Conservation (phyloP, 2,113 vertebrate genomes). For the Leucopternis melanops region DNA sequence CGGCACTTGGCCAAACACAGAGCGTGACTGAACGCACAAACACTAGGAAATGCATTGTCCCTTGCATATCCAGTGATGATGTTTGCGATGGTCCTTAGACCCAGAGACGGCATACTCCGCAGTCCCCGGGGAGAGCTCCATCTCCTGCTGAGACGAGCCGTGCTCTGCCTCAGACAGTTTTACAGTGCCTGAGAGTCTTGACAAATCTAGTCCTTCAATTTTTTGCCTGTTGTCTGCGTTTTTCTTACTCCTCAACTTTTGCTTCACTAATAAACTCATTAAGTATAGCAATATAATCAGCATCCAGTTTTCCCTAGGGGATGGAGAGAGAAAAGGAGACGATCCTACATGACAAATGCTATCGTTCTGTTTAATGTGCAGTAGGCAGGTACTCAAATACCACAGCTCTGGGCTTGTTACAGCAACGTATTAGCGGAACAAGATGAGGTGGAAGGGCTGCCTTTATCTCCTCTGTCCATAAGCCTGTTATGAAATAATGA, state of each 20-base stretch:
- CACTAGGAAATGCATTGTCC: neutral
- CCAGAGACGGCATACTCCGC: neutral
- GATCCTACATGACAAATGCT: neutral
- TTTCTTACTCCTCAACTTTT: neutral
- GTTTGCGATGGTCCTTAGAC: neutral
- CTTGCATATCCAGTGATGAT: neutral
- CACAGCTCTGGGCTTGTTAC: neutral
- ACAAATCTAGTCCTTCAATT: neutral
- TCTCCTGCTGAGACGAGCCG: neutral
- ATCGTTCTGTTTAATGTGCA: neutral
- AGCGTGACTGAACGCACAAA: neutral
- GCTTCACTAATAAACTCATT: constrained; percentile 1
- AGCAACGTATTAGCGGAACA: neutral
- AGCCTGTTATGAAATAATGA: neutral
- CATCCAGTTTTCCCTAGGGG: neutral
- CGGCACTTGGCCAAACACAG: neutral
- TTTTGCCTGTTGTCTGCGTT: neutral
- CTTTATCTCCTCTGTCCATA: neutral
- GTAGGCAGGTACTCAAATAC: neutral
- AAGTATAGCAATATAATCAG: neutral
- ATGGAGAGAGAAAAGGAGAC: neutral
- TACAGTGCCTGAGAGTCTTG: neutral
- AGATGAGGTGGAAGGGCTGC: neutral
- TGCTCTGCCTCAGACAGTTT: neutral
- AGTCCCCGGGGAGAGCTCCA: neutral